A percentile compares a stretch with the other conserved stretches of the same genome.
Evolutionary conservation across 2,888 invertebrate genomes (phyloP).

Genomic region (Andricus quercusramuli): DNA sequence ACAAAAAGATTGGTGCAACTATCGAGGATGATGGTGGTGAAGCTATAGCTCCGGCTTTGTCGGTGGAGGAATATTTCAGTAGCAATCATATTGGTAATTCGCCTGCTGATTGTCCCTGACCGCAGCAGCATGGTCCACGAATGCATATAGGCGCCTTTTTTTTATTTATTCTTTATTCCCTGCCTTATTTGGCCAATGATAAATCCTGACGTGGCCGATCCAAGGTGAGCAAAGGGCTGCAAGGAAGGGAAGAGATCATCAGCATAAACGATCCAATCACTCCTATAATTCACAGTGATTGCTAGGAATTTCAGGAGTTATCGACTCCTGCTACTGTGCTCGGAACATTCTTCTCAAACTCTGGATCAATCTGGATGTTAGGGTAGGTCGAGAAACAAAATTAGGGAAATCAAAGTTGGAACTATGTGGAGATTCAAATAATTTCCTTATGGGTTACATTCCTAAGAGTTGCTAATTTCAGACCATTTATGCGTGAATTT

Average conservation of each 20-base stretch:
- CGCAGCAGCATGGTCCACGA: slow-evolving; percentile 71
- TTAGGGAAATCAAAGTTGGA: too few species aligned
- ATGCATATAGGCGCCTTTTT: slow-evolving; percentile 68
- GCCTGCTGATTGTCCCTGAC: slow-evolving; percentile 77
- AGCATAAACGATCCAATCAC: slow-evolving; percentile 78
- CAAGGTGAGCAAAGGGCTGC: slow-evolving; percentile 50
- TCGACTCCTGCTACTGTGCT: slow-evolving; percentile 71
- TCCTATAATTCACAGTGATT: slow-evolving; percentile 77
- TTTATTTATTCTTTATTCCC: slow-evolving; percentile 56
- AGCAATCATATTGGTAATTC: slow-evolving; percentile 78
- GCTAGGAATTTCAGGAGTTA: slow-evolving; percentile 73
- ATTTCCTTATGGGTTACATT: too few species aligned
- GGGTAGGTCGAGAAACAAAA: too few species aligned
- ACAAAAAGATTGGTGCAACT: slow-evolving; percentile 39
- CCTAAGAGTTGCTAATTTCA: too few species aligned
- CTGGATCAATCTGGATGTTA: not conserved
- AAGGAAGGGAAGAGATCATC: slow-evolving; percentile 71
- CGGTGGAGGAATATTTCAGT: slow-evolving; percentile 75
- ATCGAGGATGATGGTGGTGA: slow-evolving; percentile 47
- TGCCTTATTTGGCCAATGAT: slow-evolving; percentile 77
- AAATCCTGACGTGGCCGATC: slow-evolving; percentile 71
- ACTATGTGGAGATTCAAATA: too few species aligned
- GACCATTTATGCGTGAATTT: too few species aligned
- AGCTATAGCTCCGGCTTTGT: slow-evolving; percentile 67
- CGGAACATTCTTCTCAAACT: slow-evolving; percentile 49